These are phyloP conservation scores for Coelopa pilipes DNA, from an alignment of 2,888 invertebrate genomes.

Conservation along the genomic window DNA sequence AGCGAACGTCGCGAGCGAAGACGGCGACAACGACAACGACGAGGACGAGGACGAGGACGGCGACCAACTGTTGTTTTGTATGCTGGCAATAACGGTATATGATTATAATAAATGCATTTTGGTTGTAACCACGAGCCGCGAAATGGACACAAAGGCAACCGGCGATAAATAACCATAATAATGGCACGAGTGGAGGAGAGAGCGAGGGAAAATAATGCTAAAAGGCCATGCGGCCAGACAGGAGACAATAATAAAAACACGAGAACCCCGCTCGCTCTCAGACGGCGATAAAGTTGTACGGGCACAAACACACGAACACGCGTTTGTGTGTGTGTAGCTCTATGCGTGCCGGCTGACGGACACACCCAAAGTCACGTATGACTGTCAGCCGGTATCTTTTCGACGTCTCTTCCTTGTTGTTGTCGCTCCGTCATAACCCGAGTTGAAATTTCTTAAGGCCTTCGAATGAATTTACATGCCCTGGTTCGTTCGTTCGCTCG, in stretches of 20 bases:
- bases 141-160: neutral
- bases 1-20: constrained; percentile 8
- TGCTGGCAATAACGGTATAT: constrained; percentile 32
- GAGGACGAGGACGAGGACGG: neutral
- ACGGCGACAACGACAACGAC: too few relatives aligned
- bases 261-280: too few relatives aligned
- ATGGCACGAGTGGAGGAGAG: neutral
- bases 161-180: neutral
- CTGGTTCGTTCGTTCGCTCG: too few relatives aligned
- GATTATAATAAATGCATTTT: constrained; percentile 18
- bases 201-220: neutral
- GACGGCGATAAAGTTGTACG: too few relatives aligned
- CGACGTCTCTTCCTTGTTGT: too few relatives aligned
- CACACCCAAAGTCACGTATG: too few relatives aligned
- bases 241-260: too few relatives aligned
- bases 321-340: neutral
- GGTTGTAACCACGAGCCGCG: neutral
- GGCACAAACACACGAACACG: neutral
- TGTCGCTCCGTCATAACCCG: too few relatives aligned
- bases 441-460: too few relatives aligned
- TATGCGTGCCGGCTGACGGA: too few relatives aligned
- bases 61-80: constrained; percentile 25
- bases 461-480: too few relatives aligned
- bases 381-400: too few relatives aligned
- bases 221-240: neutral